Percentiles rank a stretch among this genome's conserved stretches.
These are phyloP conservation scores for Luehdorfia chinensis DNA, from an alignment of 1,140 invertebrate genomes.

Conservation along the genomic window DNA sequence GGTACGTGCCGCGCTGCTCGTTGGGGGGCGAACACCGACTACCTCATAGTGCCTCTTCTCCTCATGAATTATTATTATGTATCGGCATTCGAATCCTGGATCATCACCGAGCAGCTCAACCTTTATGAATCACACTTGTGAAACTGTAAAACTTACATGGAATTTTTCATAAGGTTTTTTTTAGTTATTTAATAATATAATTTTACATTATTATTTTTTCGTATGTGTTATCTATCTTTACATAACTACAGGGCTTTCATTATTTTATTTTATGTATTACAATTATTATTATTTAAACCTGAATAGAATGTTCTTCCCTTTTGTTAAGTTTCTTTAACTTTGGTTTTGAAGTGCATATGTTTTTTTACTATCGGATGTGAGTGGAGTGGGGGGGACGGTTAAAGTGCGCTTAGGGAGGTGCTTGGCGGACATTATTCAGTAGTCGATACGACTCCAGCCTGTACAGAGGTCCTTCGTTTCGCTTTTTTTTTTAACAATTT, in stretches of 20 bases:
- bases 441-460: no score
- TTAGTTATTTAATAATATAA: not conserved
- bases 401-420: not conserved
- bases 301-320: not conserved
- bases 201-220: not conserved
- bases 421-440: constrained; percentile 6
- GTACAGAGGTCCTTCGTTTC: constrained; percentile 22
- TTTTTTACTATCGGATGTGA: not conserved
- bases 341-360: not conserved
- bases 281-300: not conserved
- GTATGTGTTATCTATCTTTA: not conserved
- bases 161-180: not conserved
- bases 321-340: no score
- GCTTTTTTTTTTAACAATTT: constrained; percentile 19
- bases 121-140: not conserved
- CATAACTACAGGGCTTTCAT: no score
- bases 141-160: not conserved
- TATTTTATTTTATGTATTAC: not conserved
- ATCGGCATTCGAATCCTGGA: no score
- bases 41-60: no score
- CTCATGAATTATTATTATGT: no score
- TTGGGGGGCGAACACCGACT: no score
- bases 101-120: no score
- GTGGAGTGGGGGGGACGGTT: not conserved
- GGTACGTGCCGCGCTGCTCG: constrained; percentile 26